Conservation (phyloP, 2,113 vertebrate species). For the Cheirogaleus medius region DNA sequence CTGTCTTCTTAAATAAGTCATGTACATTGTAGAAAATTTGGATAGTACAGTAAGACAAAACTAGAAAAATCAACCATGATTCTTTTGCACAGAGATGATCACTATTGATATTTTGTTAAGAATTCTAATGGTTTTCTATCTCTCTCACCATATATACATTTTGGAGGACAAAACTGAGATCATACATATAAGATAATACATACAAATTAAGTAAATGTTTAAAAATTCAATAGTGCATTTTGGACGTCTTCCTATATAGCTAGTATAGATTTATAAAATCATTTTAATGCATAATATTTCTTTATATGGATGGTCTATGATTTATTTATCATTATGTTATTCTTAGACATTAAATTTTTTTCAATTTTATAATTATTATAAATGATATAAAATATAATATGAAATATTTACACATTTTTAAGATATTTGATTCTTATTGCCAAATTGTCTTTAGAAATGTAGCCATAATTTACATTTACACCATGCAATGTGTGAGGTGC, state of each 20-base stretch:
- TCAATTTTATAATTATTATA: not conserved
- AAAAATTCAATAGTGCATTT: not conserved
- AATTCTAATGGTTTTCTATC: not conserved
- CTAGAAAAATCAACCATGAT: not conserved
- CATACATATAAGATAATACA: not conserved
- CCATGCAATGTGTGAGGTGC: not conserved
- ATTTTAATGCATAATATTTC: not conserved
- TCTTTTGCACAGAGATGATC: not conserved
- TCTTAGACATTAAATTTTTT: not conserved
- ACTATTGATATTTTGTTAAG: not conserved
- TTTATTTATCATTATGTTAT: slow-evolving; percentile 5
- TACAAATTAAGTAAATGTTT: not conserved
- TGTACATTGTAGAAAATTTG: not conserved
- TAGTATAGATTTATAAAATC: not conserved
- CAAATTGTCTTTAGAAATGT: slow-evolving; percentile 21
- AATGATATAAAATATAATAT: not conserved
- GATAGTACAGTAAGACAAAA: not conserved
- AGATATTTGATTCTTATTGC: not conserved
- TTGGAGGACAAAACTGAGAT: not conserved
- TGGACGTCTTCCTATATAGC: not conserved
- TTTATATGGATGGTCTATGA: not conserved
- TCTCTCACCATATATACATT: not conserved
- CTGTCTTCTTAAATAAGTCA: slow-evolving; percentile 11
- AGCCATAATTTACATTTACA: not conserved
- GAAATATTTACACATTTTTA: slow-evolving; percentile 2